These are phyloP conservation scores for Monochamus alternatus DNA, from an alignment of 2,888 invertebrate genomes.

Conservation along the genomic window DNA sequence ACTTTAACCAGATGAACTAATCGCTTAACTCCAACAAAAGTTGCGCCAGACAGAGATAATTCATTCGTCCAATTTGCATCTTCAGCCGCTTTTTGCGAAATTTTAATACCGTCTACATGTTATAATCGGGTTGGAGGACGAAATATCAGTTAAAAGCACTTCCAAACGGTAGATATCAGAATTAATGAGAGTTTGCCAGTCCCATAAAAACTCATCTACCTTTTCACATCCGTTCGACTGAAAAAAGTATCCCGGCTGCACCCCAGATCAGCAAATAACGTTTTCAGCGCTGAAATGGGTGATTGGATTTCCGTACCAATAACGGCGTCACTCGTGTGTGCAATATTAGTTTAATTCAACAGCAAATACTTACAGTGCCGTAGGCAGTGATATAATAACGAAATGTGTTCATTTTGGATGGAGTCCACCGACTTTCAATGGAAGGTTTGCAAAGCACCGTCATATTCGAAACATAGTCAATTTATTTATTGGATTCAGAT, in stretches of 20 bases:
- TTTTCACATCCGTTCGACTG: constrained; percentile 2
- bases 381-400: background rate
- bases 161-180: background rate
- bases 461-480: too few species aligned
- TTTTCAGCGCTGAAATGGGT: background rate
- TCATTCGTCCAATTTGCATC: too few species aligned
- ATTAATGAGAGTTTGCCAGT: background rate
- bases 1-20: too few species aligned
- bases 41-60: too few species aligned
- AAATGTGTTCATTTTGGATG: constrained; percentile 2
- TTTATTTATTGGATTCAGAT: too few species aligned
- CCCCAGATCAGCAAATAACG: constrained; percentile 4
- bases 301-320: constrained; percentile 29
- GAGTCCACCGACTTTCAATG: background rate
- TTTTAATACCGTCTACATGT: background rate
- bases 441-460: background rate
- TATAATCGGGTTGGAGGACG: background rate
- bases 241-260: constrained; percentile 6
- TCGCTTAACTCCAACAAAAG: too few species aligned
- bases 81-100: too few species aligned
- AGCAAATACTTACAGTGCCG: constrained; percentile 13
- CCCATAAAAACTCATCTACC: constrained; percentile 14
- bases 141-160: background rate
- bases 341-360: constrained; percentile 19
- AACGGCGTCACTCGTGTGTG: constrained; percentile 17